Base-by-base conservation (phyloP, 2,888 invertebrate genomes). In the Alloplasta piceator region DNA sequence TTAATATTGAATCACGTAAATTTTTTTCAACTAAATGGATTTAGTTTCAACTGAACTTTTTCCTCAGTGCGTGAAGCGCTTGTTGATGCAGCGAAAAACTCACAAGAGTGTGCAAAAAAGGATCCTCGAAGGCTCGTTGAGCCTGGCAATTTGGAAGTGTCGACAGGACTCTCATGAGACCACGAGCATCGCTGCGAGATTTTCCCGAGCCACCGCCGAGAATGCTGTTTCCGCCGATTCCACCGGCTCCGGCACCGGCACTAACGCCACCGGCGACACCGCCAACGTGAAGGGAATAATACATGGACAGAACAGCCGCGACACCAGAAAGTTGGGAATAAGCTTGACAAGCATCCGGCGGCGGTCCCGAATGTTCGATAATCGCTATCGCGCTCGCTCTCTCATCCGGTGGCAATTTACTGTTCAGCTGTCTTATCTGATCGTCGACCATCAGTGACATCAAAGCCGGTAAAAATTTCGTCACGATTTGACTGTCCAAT, bases 111-210 rank as follows among this genome's bases (percentile, higher is more conserved):
- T 99, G 98, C 75, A 99, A 93, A 92, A 98, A 98, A 5, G 98
- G 98, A 93, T 99, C 98, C 91, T 98, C 98, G 91, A 98, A 98
- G 0, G 98, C 97, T 82, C 98, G 94, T 87, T 98, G 98, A 88
- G 97, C 97, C 92, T 98, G 97, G 91, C 98, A 98, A 89, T 96
- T 96, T 0, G 98, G 97, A 60, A 99, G 93, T 71, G 97, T 97
- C 5, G 98, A 97, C n/a, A 98, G 93, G 16, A 98, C 97, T 86
- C 98, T 93, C 90, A 98, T 94, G 80, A 97, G 93, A 10, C 97
- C 97, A 75, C 91, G 86, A 7, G 91, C 91, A 83, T 92, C 92
- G 4, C 92, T 91, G 6, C 91, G 87, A 6, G 84, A 83, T 78
- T 87, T 90, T 48, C 89, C 90, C 61, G 86, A 82, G 36, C 87